Base-by-base conservation (phyloP, 1,140 invertebrate species). In the Asobara japonica region DNA sequence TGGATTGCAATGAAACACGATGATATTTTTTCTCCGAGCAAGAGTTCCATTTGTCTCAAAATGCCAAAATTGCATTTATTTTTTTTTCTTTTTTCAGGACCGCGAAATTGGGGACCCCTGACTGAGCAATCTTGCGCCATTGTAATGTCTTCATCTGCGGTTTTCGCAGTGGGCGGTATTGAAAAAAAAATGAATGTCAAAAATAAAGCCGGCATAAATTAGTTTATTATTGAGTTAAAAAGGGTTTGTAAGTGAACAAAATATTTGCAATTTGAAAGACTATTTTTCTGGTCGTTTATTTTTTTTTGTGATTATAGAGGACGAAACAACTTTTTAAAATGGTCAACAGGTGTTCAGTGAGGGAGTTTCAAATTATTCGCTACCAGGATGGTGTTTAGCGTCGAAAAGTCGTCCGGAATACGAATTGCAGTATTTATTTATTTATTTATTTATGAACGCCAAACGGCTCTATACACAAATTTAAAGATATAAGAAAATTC, bases 111-210 rank as follows among this genome's bases (percentile, higher is more conserved):
- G 20, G 61, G 51, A 51, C 29, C 33, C 30, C 70, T 36, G 36
- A 30, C 64, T 41, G 33, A 33, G 56, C 71, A 81, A 83, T 83
- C 79, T 80, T 80, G 76, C 79, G 79, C 79, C 79, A 77, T 83
- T 81, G 80, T 83, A 83, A 83, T 83, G 81, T 83, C 81, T 83
- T 81, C 79, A 83, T 83, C 79, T 78, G 77, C 76, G 79, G 73
- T 77, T 76, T 76, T 73, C 71, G 48, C 65, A 62, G 69, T 74
- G 72, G 72, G 75, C 73, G 76, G 74, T 75, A 66, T 72, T 16
- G 56, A 71, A 60, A 33, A 30, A 56, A 60, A 69, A 69, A 36
- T 20, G 11, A 13, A 22, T 18, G 31, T 11, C 25, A 56, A 33
- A 33, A 56, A 56, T 20, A 56, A 56, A 56, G 25, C 22, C 1